Base-by-base conservation (phyloP, 2,888 invertebrate genomes). In the Philaethria dido region DNA sequence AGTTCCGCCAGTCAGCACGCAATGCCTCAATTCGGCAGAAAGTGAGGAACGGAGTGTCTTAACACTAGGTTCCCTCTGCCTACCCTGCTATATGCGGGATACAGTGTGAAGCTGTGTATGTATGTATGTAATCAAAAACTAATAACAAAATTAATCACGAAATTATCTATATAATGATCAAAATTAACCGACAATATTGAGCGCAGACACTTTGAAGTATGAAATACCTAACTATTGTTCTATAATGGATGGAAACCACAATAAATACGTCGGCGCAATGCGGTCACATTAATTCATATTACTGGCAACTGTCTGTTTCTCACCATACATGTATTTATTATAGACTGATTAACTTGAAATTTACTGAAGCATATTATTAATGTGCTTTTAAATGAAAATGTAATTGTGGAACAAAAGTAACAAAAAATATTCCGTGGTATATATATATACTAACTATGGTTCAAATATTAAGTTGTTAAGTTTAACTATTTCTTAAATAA, bases 231-330 rank as follows among this genome's bases (percentile, higher is more conserved):
- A 60, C 25, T 45, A 44, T 29, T 59, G 25, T 44, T 13, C 44
- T 29, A 60, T 29, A 60, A 29, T 45, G 45, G 16, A 45, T 13
- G 59, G 13, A 29, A 45, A 60, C 59, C 59, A 29, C 59, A 60
- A 44, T 18, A 45, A 45, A 60, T 18, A 44, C 45, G 44, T 60
- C 59, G 44, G 29, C 59, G 16, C 44, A 36, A 20, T 39, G 55
- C 22, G 55, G 55, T 52, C 20, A 4, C 39, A 13, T 20, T 22
- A 52, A 62, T 52, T 42, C 29, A 25, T 16, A 52, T 25, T 44
- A 42, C 39, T 14, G 3, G 8, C 16, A n/a, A 20, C 39, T 50
- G 62, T 16, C 50, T 45, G 22, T 16, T 50, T 62, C 50, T 39
- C 36, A 42, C 42, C 11, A 44, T 16, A 16, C 1, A 11, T 18